Base-by-base conservation (phyloP, 2,888 invertebrate genomes). In the Nudaria mundana region DNA sequence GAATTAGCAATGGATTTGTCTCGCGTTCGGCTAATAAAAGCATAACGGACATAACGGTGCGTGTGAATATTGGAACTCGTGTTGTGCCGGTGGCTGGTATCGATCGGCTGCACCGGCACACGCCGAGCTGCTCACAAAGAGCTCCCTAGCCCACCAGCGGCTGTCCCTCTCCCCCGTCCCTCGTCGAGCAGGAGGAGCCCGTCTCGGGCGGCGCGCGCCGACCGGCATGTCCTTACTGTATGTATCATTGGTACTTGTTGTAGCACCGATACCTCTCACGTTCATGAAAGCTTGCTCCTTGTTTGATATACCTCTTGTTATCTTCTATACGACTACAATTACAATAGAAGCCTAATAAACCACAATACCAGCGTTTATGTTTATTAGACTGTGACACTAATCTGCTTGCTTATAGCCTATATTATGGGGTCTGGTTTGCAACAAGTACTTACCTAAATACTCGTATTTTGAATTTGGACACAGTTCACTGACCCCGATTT, bases 91-190 rank as follows among this genome's bases (percentile, higher is more conserved):
- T 52, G 55, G 52, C 55, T 54, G 61, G 51, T 75, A 80, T 80
- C 70, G 79, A 80, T 76, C 76, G 64, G 53, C 44, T 72, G 74
- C 74, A 72, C 62, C 65, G 63, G 40, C 23, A 5, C 13, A n/a
- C n/a, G n/a, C n/a, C n/a, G n/a, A n/a, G n/a, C n/a, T n/a, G n/a
- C 31, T 63, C 67, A 64, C 70, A 68, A 63, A 70, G 69, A 63
- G 60, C 59, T 41, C 49, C n/a, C n/a, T n/a, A n/a, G n/a, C n/a
- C n/a, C n/a, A n/a, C n/a, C n/a, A n/a, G 55, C 44, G 48, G 45
- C 40, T 34, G 36, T 48, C 37, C 39, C 39, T 38, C 40, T 44
- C 44, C 32, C 36, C 40, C 51, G 30, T 16, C 35, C 22, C 7
- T 16, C 22, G 3, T 12, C 8, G 22, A 2, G 20, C 24, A 7